Percentiles rank a stretch among this genome's conserved stretches.
Evolutionary conservation across 2,888 invertebrate genomes (phyloP).

Genomic region (Cephalotes varians): DNA sequence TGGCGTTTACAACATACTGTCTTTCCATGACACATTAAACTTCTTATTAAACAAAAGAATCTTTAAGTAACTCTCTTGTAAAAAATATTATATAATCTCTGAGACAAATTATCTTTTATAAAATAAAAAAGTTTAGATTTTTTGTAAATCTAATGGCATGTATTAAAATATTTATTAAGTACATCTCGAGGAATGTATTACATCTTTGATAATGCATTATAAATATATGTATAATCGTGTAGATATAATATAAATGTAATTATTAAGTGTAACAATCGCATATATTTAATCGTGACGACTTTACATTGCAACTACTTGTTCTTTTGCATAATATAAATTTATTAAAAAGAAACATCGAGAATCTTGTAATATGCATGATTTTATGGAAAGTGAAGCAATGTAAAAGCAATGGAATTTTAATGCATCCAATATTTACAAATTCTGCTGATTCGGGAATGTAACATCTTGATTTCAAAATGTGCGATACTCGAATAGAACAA

Average conservation of each 20-base stretch:
- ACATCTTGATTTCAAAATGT: too few species aligned
- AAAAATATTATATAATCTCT: slow-evolving; percentile 12
- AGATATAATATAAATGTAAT: slow-evolving; percentile 20
- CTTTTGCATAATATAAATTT: neutral
- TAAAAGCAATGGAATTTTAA: neutral
- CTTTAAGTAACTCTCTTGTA: slow-evolving; percentile 2
- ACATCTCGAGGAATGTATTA: neutral
- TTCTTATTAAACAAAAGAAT: neutral
- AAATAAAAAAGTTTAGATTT: slow-evolving; percentile 2
- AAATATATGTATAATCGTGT: slow-evolving; percentile 19
- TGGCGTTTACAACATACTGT: neutral
- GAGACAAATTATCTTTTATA: neutral
- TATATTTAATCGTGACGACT: neutral
- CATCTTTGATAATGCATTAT: slow-evolving; percentile 29
- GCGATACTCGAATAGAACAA: too few species aligned
- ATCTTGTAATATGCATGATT: neutral
- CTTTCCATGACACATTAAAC: slow-evolving; percentile 2
- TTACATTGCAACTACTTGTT: neutral
- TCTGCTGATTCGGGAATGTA: too few species aligned
- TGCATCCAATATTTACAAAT: neutral
- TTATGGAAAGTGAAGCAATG: neutral
- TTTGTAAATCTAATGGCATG: slow-evolving; percentile 19
- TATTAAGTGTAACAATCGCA: neutral
- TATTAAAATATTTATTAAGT: slow-evolving; percentile 39
- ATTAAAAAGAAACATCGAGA: neutral